phyloP scores from a whole-genome alignment of 2,888 invertebrate species.

The Shargacucullia verbasci region DNA sequence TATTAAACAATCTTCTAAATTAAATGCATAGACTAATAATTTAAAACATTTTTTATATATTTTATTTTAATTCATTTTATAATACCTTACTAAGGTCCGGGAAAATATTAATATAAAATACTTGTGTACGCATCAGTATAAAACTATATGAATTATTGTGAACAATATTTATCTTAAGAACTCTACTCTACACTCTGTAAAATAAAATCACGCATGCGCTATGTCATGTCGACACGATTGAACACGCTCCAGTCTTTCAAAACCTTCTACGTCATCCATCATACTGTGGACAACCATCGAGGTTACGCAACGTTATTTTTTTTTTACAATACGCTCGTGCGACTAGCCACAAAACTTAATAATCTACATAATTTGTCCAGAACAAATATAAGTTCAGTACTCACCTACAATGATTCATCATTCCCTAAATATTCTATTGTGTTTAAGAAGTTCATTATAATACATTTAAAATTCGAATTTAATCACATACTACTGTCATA shows the following conservation, averaged over 20 bases:
- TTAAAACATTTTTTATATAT: no score
- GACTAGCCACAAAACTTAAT: conserved; percentile 12
- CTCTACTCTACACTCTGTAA: conserved; percentile 9
- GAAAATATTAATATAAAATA: no score
- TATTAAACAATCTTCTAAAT: conserved; percentile 1
- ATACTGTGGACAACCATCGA: conserved; percentile 11
- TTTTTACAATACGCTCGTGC: conserved; percentile 23
- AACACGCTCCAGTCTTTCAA: conserved; percentile 26
- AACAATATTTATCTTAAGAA: not conserved
- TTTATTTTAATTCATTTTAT: no score
- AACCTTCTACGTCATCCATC: conserved; percentile 33
- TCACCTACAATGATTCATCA: conserved; percentile 21
- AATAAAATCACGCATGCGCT: conserved; percentile 17
- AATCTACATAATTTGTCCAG: conserved; percentile 23
- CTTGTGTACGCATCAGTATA: no score
- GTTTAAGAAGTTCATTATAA: conserved; percentile 1
- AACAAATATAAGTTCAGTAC: conserved; percentile 21
- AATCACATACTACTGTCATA: no score
- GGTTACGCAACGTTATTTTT: conserved; percentile 32
- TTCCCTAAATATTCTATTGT: conserved; percentile 8
- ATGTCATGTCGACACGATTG: conserved; percentile 16
- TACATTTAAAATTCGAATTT: conserved; percentile 3
- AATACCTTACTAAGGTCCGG: no score
- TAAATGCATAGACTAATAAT: no score
- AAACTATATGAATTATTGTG: no score